Evolutionary conservation across 37 sponge, comb jelly and placozoan species (phyloP), one percentile per base, ranked within the genome.

Genomic region (Bolinopsis microptera): DNA sequence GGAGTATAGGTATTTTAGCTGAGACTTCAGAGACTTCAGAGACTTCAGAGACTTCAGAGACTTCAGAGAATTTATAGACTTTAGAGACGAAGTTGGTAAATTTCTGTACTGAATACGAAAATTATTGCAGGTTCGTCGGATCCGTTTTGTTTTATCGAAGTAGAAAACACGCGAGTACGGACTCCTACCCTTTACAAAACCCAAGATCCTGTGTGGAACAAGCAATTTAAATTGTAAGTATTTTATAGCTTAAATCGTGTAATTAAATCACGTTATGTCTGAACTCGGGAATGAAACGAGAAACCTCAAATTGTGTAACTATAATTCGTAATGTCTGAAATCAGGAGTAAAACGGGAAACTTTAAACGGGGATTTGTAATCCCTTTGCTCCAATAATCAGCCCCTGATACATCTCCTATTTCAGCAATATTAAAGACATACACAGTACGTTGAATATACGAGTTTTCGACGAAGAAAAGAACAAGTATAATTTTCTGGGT

Each of bases 401-500:
- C 61, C 61, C 61, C 13, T 48, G 61, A 48, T 13, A 13, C 61
- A 13, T 48, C 61, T 48, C 61, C 5, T n/a, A n/a, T n/a, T n/a
- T n/a, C 93, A 97, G 98, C 68, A 72, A 94, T 68, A 90, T 98
- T 38, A 95, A 95, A 48, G 98, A 98, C 93, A 93, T 98, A 32
- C 97, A 98, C 76, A 93, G 94, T 48, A 90, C 83, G 8, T 92
- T 98, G 18, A 94, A 96, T 27, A 93, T 98, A n/a, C 38, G 69
- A 25, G 95, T 98, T 26, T 96, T 90, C 93, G 95, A 92, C 80
- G 97, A 93, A n/a, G 93, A 76, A 30, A 93, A 93, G 86, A 67
- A 90, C 40, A 95, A 83, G 36, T 40, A 93, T 92, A 76, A 96
- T 93, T 48, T 97, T 95, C 93, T 94, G 93, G 93, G 86, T 21